phyloP scores from a whole-genome alignment of 2,113 vertebrate genomes.

The Taxidea taxus region DNA sequence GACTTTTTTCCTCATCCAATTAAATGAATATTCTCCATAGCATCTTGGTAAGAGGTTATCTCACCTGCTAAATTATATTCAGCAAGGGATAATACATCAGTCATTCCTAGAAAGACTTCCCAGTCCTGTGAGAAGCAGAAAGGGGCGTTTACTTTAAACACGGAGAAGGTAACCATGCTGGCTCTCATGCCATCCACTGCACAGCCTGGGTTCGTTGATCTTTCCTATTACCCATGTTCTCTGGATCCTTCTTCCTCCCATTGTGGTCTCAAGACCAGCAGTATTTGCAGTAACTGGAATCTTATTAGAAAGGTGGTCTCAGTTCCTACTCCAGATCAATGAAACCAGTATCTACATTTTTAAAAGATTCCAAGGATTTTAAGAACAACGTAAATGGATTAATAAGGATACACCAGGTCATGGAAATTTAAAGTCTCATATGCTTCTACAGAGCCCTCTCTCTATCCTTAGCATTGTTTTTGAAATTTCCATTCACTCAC shows the following conservation, averaged over 20 bases:
- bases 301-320: not conserved
- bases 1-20: not conserved
- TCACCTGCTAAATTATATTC: not conserved
- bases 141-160: not conserved
- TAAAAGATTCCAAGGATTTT: not conserved
- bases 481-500: not conserved
- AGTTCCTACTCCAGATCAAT: not conserved
- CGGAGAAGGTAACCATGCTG: not conserved
- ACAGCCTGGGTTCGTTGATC: fast-evolving
- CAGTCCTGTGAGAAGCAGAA: not conserved
- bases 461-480: not conserved
- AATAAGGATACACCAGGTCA: not conserved
- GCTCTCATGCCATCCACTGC: not conserved
- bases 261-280: not conserved
- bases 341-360: not conserved
- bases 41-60: not conserved
- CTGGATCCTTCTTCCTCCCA: not conserved
- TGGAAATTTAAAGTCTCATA: not conserved
- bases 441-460: not conserved
- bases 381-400: not conserved
- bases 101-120: not conserved
- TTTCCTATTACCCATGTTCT: not conserved
- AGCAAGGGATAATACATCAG: not conserved
- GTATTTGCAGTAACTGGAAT: not conserved
- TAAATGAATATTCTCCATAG: not conserved